Evolutionary conservation across 2,888 invertebrate genomes (phyloP), one percentile per base, ranked within the genome.

Genomic region (Dione juno): DNA sequence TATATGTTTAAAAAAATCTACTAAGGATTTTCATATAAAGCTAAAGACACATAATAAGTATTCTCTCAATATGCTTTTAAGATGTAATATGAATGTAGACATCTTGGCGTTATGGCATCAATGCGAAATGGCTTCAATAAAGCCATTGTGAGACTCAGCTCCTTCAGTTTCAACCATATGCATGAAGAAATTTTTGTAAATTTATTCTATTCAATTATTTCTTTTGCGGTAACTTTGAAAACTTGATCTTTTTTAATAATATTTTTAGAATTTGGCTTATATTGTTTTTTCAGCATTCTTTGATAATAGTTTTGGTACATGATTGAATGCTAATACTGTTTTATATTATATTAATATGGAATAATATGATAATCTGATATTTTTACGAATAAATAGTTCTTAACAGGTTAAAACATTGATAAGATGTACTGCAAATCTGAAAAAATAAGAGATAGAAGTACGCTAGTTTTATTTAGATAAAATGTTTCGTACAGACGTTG

Each of bases 371-470:
- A 43, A 28, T 43, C 10, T 28, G 7, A 6, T 16, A 37, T 40
- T 16, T 57, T 54, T 82, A 79, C 3, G 76, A 74, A 69, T 86
- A 88, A 16, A 84, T 77, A 6, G 88, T 89, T 48, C 84, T 85
- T 13, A 92, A 75, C 70, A 92, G 77, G 76, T 90, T 92, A 74
- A 90, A 92, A n/a, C 85, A 82, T 70, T 88, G 88, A 72, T 88
- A 92, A 0, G 92, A 90, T 45, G 88, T 78, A 53, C 85, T 89
- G 80, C 89, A 90, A 66, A 92, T 86, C 92, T 92, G 89, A 77
- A 90, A 91, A 14, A 63, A 76, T 73, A 72, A 61, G 65, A n/a
- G 67, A 54, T 21, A 66, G 43, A 11, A 43, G 9, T 16, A 48
- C 16, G 16, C 6, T 45, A 16, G 0, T 48, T 48, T 28, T 28